Percentiles rank a stretch among this genome's conserved stretches.
These are phyloP conservation scores for Crocuta crocuta DNA, from an alignment of 2,113 vertebrate genomes.

Conservation along the genomic window DNA sequence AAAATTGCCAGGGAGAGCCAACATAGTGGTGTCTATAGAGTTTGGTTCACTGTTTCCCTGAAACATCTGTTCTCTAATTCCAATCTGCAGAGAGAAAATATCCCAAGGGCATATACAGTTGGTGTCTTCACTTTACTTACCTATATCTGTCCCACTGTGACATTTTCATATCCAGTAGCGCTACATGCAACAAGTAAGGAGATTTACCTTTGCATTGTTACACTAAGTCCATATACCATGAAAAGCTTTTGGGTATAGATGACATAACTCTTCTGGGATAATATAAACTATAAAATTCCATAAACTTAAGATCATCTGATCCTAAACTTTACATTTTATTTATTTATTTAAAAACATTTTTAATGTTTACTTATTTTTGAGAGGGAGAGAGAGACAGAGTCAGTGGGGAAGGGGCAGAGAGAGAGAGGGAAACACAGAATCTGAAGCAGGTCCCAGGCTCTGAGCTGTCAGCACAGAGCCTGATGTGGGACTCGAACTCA, in stretches of 20 bases:
- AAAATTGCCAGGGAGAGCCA: neutral
- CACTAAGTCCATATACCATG: neutral
- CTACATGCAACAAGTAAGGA: neutral
- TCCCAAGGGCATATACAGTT: neutral
- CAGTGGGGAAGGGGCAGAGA: no score
- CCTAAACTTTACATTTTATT: neutral
- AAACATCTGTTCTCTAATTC: neutral
- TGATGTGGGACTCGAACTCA: no score
- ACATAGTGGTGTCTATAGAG: neutral
- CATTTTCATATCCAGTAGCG: neutral
- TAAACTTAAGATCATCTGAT: neutral
- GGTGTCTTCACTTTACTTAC: neutral
- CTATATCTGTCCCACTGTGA: neutral
- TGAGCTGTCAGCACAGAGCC: no score
- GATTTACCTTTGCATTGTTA: neutral
- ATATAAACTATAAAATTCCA: constrained; percentile 4
- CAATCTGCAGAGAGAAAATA: neutral
- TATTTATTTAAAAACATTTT: no score
- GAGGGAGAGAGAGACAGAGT: no score
- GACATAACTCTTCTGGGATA: neutral
- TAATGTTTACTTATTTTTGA: no score
- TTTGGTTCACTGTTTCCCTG: neutral
- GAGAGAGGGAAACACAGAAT: no score
- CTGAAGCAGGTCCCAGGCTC: no score
- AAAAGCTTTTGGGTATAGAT: neutral